Evolutionary conservation across 2,888 invertebrate genomes (phyloP).

Genomic region (Pseudococcus longispinus): DNA sequence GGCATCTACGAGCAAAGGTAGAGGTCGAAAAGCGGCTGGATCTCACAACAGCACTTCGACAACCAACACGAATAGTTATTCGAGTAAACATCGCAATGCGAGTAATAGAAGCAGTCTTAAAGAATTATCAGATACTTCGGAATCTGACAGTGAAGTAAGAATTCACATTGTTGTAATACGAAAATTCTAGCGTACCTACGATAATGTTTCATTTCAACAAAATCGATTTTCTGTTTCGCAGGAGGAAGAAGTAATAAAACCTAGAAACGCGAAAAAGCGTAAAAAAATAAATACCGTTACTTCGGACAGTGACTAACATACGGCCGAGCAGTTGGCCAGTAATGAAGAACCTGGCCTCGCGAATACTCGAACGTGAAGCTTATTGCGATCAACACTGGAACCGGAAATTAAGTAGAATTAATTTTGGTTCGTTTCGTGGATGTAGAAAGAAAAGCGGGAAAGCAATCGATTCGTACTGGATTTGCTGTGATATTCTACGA

Average conservation of each 20-base stretch:
- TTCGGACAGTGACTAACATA: slow-evolving; percentile 87
- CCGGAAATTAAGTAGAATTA: background rate
- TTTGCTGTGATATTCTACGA: background rate
- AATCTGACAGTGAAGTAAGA: slow-evolving; percentile 79
- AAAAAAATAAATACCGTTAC: slow-evolving; percentile 78
- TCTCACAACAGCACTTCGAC: slow-evolving; percentile 60
- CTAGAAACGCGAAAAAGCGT: slow-evolving; percentile 88
- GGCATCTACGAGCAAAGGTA: slow-evolving; percentile 58
- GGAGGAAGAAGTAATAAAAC: slow-evolving; percentile 91
- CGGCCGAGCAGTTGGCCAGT: background rate
- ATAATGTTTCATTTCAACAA: slow-evolving; percentile 37
- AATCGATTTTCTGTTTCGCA: slow-evolving; percentile 64
- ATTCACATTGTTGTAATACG: background rate
- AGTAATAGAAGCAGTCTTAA: slow-evolving; percentile 61
- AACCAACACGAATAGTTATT: slow-evolving; percentile 62
- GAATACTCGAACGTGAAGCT: background rate
- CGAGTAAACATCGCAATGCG: slow-evolving; percentile 60
- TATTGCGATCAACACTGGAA: background rate
- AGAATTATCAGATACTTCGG: slow-evolving; percentile 74
- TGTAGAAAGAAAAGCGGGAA: background rate
- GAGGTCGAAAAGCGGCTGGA: slow-evolving; percentile 61
- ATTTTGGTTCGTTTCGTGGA: background rate
- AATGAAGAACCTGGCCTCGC: background rate
- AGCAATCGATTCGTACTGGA: background rate
- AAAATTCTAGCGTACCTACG: background rate